phyloP scores from a whole-genome alignment of 2,797 vertebrate species.

The Chromis chromis region DNA sequence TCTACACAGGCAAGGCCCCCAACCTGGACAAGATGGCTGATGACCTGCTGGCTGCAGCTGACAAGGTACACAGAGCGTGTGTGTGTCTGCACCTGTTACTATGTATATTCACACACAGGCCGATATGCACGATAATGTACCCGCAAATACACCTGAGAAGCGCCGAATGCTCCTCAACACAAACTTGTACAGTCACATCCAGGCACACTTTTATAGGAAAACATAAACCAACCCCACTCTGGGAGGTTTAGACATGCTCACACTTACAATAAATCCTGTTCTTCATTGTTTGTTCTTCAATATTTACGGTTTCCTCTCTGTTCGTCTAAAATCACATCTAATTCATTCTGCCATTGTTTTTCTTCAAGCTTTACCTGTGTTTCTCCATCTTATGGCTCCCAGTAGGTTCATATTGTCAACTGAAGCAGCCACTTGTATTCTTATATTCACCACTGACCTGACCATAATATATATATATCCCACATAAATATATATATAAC shows the following conservation, averaged over 20 bases:
- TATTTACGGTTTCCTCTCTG: not conserved
- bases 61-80: slow-evolving; percentile 84
- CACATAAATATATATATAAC: too few relatives aligned
- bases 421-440: not conserved
- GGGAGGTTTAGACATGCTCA: not conserved
- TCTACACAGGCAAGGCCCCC: slow-evolving; percentile 93
- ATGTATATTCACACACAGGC: slow-evolving; percentile 27
- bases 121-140: slow-evolving; percentile 44
- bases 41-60: slow-evolving; percentile 94
- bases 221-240: not conserved
- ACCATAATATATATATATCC: too few relatives aligned
- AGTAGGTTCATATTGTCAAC: not conserved
- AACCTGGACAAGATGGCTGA: slow-evolving; percentile 98
- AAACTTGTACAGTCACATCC: slow-evolving; percentile 2
- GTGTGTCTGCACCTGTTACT: slow-evolving; percentile 54
- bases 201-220: not conserved
- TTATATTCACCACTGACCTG: too few relatives aligned
- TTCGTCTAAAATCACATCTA: not conserved
- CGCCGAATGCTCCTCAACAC: slow-evolving; percentile 23
- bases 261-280: not conserved
- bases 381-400: slow-evolving; percentile 1
- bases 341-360: not conserved
- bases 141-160: slow-evolving; percentile 27
- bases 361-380: not conserved
- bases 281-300: too few relatives aligned